Evolutionary conservation across 1,140 invertebrate species (phyloP).

Genomic region (Formica selysi): DNA sequence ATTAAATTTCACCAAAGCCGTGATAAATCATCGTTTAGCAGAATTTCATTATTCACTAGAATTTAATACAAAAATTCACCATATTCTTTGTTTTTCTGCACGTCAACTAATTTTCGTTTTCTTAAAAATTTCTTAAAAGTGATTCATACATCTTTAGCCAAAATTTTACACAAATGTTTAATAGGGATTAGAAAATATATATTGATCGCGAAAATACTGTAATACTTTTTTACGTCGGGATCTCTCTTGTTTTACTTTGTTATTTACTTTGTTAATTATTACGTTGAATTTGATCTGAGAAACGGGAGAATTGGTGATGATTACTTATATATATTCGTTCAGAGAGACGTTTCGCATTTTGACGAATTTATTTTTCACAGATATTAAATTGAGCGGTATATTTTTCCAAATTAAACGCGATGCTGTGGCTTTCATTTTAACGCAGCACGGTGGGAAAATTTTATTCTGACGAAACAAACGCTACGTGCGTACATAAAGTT

Average conservation of each 20-base stretch:
- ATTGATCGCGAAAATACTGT: neutral
- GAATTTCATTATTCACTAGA: neutral
- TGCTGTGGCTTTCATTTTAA: conserved; percentile 11
- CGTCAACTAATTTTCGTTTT: neutral
- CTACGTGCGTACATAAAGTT: neutral
- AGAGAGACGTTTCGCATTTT: neutral
- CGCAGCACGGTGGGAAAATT: neutral
- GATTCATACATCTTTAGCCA: neutral
- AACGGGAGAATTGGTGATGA: neutral
- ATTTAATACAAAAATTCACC: neutral
- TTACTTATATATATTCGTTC: neutral
- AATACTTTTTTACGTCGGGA: neutral
- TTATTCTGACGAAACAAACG: neutral
- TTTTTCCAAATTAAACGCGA: conserved; percentile 32
- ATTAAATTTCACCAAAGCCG: neutral
- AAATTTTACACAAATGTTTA: neutral
- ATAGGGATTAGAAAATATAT: neutral
- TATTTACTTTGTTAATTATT: neutral
- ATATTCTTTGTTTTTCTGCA: neutral
- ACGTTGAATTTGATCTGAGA: neutral
- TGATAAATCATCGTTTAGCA: neutral
- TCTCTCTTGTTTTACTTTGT: neutral
- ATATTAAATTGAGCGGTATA: conserved; percentile 1
- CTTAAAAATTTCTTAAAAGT: neutral
- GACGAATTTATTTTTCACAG: conserved; percentile 28